Evolutionary conservation across 2,888 invertebrate genomes (phyloP), one percentile per base, ranked within the genome.

Genomic region (Andrena camellia): DNA sequence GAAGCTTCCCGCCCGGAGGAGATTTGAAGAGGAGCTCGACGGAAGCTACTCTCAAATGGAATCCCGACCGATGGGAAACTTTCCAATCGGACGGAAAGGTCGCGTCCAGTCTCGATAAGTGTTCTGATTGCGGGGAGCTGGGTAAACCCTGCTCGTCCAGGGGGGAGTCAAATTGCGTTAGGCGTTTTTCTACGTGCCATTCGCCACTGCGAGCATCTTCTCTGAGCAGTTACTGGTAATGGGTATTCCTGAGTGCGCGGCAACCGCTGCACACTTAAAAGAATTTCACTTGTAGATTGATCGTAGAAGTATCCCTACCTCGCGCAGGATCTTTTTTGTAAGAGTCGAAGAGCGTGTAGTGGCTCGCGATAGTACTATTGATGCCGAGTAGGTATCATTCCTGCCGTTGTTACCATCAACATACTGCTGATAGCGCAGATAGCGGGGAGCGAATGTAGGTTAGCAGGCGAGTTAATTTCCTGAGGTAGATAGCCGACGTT

Each of bases 381-480:
- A 3, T 2, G 42, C 13, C 42, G 42, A 42, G 42, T 3, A 13
- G 42, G 13, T 42, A 23, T 57, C 57, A 3, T 26, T 35, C 73
- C 3, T 31, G 75, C 26, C 59, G 23, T 33, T 57, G 70, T 80
- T 75, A 52, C 54, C 31, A 31, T 20, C 71, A 23, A 63, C 50
- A 29, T 35, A 70, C 48, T 35, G 78, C 59, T 42, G 81, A 48
- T 67, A 71, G 64, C 70, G 54, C 68, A 60, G 75, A 77, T 69
- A 86, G 66, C 71, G 48, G 48, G 33, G 67, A 33, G 35, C 26
- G 79, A 81, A 88, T 88, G 82, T 88, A 79, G 88, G 86, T 78
- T 88, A 88, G 72, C 70, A 70, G 78, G 76, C 78, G 72, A 83
- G 88, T 88, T 88, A 88, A 88, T 88, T 88, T 88, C 89, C 89